Conservation (phyloP, 2,113 vertebrate genomes). For the Chaetops frenatus region DNA sequence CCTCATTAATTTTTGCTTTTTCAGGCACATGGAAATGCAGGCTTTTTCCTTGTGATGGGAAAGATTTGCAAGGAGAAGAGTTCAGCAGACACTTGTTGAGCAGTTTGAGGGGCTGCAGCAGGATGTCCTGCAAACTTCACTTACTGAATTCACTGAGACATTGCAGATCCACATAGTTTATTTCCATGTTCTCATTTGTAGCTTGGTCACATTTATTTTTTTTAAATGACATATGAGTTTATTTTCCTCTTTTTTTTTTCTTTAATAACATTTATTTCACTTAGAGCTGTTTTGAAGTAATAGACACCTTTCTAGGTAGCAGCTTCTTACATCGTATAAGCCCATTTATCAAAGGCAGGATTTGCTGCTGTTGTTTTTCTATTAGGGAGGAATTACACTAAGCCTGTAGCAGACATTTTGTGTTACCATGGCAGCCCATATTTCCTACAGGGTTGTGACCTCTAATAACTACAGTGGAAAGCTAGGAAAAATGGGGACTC, state of each 20-base stretch:
- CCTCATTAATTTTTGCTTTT: neutral
- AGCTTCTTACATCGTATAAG: slow-evolving; percentile 82
- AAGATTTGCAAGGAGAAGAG: neutral
- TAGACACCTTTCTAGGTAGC: slow-evolving; percentile 82
- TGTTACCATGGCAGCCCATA: slow-evolving; percentile 96
- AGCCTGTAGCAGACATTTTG: slow-evolving; percentile 96
- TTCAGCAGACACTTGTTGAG: slow-evolving; percentile 14
- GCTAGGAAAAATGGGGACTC: slow-evolving; percentile 86
- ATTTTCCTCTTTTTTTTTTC: neutral
- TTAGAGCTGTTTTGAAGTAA: slow-evolving; percentile 49
- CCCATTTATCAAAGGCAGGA: slow-evolving; percentile 92
- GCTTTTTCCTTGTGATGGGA: neutral
- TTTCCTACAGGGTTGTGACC: slow-evolving; percentile 98
- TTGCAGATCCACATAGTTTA: neutral
- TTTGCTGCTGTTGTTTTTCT: slow-evolving; percentile 98
- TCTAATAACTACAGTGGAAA: slow-evolving; percentile 96
- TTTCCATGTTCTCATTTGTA: neutral
- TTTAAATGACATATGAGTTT: neutral
- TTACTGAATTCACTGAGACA: neutral
- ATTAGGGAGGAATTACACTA: slow-evolving; percentile 95
- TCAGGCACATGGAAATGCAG: neutral
- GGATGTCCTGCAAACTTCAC: neutral
- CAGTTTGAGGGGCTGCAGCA: neutral
- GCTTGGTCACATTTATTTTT: neutral
- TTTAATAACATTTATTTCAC: slow-evolving; percentile 32